Evolutionary conservation across 2,888 invertebrate genomes (phyloP), one percentile per base, ranked within the genome.

Genomic region (Tridacna crocea): DNA sequence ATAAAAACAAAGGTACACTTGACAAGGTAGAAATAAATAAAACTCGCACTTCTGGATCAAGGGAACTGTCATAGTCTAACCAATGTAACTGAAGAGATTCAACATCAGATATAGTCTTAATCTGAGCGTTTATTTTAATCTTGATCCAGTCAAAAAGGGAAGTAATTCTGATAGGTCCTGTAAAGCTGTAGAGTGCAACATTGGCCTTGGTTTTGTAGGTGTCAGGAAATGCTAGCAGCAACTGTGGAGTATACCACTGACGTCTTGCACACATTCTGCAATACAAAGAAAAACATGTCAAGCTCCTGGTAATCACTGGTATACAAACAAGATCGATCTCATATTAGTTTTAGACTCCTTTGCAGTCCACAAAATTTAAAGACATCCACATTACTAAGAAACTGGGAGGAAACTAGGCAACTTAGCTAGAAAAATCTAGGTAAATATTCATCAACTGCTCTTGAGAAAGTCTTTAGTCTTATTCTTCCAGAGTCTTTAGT

Each of bases 1-100:
- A 95, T 76, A 95, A 92, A 88, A 95, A 95, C 80, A 95, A 91
- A 0, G 95, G 95, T 10, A 95, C 94, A 74, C 94, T 93, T 10
- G 93, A 83, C 27, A 95, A 90, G 55, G 94, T 92, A 13, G 95
- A 94, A 65, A 95, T 92, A n/a, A 95, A 91, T 17, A 95, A 88
- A 11, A 95, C 93, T 76, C 94, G 92, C 3, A 95, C 90, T 83
- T 93, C 92, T 11, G 91, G 85, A 66, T 87, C 87, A 15, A 90
- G 73, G 24, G 85, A 79, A 26, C 88, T 81, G n/a, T 89, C 83
- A 79, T 91, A 93, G 51, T 77, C 82, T 55, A 94, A 83, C 94
- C 94, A 95, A 22, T 94, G 87, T n/a, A 88, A 84, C 60, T 89
- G 82, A 22, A 95, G 90, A 82, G 94, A 92, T 12, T 92, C 86